Conservation (phyloP, 2,113 vertebrate genomes). For the Speoplatyrhinus poulsoni region DNA sequence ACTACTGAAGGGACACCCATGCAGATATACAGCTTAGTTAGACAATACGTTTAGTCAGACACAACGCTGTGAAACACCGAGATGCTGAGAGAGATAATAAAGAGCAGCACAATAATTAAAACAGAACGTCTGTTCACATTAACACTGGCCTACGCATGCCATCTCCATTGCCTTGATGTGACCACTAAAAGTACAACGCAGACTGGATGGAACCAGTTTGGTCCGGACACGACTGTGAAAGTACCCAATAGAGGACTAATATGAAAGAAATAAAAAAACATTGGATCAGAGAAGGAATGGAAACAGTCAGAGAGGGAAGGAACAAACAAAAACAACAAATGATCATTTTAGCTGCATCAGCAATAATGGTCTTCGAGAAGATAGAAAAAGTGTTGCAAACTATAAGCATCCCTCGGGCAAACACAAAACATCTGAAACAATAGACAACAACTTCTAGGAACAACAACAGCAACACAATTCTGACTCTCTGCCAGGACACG, state of each 20-base stretch:
- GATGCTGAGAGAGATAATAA: background rate
- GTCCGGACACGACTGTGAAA: background rate
- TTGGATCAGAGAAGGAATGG: background rate
- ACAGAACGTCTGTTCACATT: background rate
- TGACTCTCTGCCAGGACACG: slow-evolving; percentile 33
- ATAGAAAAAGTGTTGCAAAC: slow-evolving; percentile 16
- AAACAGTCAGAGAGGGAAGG: background rate
- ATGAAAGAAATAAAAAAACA: slow-evolving; percentile 12
- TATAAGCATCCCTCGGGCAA: slow-evolving; percentile 14
- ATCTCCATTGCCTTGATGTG: background rate
- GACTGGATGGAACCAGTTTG: background rate
- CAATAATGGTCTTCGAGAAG: background rate
- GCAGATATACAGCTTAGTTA: background rate
- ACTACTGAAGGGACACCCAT: background rate
- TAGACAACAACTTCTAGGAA: slow-evolving; percentile 36
- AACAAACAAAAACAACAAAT: background rate
- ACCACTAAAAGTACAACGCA: background rate
- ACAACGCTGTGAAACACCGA: background rate
- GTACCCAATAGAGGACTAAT: slow-evolving; percentile 26
- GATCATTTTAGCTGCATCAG: background rate
- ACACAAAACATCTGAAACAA: slow-evolving; percentile 43
- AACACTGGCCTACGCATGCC: background rate
- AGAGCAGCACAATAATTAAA: background rate
- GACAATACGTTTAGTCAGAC: background rate
- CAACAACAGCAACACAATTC: slow-evolving; percentile 27